Conservation (phyloP, 2,113 vertebrate species). For the Tragelaphus imberbis region DNA sequence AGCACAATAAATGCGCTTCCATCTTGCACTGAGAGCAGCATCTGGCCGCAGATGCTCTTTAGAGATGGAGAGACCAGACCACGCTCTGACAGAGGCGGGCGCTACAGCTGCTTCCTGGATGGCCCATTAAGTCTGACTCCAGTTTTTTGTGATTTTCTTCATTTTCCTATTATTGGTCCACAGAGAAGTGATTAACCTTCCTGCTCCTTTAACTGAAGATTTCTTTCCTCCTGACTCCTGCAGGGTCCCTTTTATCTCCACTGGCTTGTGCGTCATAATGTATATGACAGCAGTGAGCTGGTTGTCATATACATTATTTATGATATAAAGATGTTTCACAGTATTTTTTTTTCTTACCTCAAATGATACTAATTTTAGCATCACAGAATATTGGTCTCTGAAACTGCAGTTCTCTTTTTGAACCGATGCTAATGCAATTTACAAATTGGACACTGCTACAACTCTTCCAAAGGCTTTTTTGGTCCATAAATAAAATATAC, state of each 20-base stretch:
- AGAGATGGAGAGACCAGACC: fast-evolving
- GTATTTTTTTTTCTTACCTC: neutral
- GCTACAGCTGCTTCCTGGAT: neutral
- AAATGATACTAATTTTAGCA: conserved; percentile 30
- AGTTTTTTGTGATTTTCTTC: neutral
- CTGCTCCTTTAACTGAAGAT: conserved; percentile 42
- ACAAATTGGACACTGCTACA: neutral
- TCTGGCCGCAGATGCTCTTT: fast-evolving
- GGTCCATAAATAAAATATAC: neutral
- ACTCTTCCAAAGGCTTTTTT: neutral
- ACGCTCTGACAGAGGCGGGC: fast-evolving
- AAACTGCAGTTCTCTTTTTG: neutral
- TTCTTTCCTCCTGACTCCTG: neutral
- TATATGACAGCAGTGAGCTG: neutral
- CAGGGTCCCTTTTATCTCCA: neutral
- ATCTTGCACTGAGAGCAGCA: fast-evolving
- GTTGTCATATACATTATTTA: conserved; percentile 7
- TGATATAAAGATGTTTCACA: neutral
- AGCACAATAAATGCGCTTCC: fast-evolving
- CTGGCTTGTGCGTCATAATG: neutral
- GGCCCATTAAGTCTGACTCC: neutral
- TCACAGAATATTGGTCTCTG: neutral
- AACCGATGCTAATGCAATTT: neutral
- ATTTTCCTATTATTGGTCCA: neutral
- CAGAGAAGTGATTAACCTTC: conserved; percentile 17